Percentiles rank a stretch among this genome's conserved stretches.
Evolutionary conservation across 2,113 vertebrate genomes (phyloP).

Genomic region (Sakesphorus luctuosus): DNA sequence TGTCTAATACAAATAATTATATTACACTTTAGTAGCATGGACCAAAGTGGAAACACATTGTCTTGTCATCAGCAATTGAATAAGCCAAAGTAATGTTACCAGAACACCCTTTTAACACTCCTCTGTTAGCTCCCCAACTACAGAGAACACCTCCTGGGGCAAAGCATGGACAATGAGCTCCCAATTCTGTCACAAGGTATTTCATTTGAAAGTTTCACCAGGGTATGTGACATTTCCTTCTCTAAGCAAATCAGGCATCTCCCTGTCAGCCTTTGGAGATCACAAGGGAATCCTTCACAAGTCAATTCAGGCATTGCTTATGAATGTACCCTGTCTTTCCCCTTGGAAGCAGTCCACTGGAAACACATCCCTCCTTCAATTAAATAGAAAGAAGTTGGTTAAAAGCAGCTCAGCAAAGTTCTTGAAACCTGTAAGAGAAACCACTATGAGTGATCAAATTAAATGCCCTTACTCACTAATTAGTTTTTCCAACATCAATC

Average conservation of each 20-base stretch:
- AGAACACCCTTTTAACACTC: neutral
- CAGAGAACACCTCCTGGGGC: neutral
- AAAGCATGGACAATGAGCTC: neutral
- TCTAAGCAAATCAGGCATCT: neutral
- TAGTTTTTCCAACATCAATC: slow-evolving; percentile 73
- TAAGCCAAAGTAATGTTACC: slow-evolving; percentile 12
- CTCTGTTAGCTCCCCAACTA: neutral
- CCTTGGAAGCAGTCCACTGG: neutral
- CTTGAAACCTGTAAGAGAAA: slow-evolving; percentile 39
- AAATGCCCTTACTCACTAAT: slow-evolving; percentile 67
- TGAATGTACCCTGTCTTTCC: neutral
- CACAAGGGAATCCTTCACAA: neutral
- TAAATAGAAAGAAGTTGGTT: neutral
- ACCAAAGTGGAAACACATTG: slow-evolving; percentile 78
- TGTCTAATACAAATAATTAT: slow-evolving; percentile 78
- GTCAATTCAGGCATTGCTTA: slow-evolving; percentile 1
- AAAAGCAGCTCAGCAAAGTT: slow-evolving; percentile 21
- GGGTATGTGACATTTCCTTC: neutral
- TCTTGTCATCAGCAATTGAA: slow-evolving; percentile 85
- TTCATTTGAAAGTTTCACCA: neutral
- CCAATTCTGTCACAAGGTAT: neutral
- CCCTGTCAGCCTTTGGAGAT: neutral
- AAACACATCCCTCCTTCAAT: neutral
- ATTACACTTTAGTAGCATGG: slow-evolving; percentile 78
- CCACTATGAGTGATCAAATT: slow-evolving; percentile 44